Evolutionary conservation across 1,140 invertebrate species (phyloP).

Genomic region (Ladona fulva): DNA sequence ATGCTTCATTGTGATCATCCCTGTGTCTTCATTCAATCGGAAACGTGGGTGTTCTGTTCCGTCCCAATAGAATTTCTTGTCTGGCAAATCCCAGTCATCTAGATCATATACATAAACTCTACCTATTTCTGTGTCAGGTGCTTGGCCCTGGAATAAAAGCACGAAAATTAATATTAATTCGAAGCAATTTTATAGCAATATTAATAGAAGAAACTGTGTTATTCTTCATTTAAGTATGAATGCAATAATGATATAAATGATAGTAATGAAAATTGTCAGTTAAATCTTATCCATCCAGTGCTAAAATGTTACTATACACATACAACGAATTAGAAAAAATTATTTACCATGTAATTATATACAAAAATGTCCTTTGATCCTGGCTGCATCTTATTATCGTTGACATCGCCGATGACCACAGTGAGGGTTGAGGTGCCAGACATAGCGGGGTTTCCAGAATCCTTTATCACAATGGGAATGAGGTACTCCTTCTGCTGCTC

Average conservation of each 20-base stretch:
- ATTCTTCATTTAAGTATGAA: too few species aligned
- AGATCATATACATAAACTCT: slow-evolving; percentile 92
- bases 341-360: slow-evolving; percentile 77
- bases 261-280: neutral
- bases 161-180: too few species aligned
- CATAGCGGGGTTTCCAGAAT: slow-evolving; percentile 79
- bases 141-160: slow-evolving; percentile 56
- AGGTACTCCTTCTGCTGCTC: slow-evolving; percentile 92
- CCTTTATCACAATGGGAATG: slow-evolving; percentile 89
- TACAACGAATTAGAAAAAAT: too few species aligned
- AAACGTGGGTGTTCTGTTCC: slow-evolving; percentile 71
- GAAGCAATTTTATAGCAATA: too few species aligned
- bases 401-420: slow-evolving; percentile 90
- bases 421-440: slow-evolving; percentile 90
- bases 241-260: neutral
- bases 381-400: slow-evolving; percentile 95
- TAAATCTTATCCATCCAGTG: too few species aligned
- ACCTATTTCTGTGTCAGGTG: slow-evolving; percentile 87
- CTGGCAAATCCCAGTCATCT: slow-evolving; percentile 94
- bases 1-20: slow-evolving; percentile 90
- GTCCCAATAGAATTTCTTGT: slow-evolving; percentile 95
- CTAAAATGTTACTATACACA: too few species aligned
- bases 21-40: slow-evolving; percentile 79
- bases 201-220: too few species aligned
- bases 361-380: slow-evolving; percentile 94